A percentile compares a stretch with the other conserved stretches of the same genome.
phyloP scores from a whole-genome alignment of 2,888 invertebrate species.

The Pherbina coryleti region DNA sequence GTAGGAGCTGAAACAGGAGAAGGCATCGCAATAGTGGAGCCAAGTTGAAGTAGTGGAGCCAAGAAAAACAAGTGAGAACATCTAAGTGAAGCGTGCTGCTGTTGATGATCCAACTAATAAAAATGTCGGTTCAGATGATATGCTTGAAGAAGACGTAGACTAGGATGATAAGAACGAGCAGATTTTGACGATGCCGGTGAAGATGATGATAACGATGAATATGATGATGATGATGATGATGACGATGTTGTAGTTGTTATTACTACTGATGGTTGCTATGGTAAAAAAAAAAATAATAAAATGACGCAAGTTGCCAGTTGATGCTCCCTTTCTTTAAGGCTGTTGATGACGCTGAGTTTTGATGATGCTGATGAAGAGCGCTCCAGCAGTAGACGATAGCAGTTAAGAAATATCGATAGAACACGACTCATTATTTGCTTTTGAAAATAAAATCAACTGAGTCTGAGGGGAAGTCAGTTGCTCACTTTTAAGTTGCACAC shows the following conservation, averaged over 20 bases:
- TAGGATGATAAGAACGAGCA: neutral
- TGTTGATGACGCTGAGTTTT: neutral
- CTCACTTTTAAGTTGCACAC: too few species aligned
- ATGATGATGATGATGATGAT: neutral
- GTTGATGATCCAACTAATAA: slow-evolving; percentile 16
- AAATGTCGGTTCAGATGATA: slow-evolving; percentile 21
- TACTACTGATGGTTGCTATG: neutral
- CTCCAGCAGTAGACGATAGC: too few species aligned
- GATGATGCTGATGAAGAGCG: neutral
- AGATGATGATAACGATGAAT: neutral
- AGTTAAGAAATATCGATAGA: too few species aligned
- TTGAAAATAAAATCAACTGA: too few species aligned
- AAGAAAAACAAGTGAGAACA: neutral
- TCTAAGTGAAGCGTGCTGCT: slow-evolving; percentile 8
- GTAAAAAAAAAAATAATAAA: neutral
- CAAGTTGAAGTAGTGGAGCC: neutral
- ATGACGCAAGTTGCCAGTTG: neutral
- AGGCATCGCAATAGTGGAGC: neutral
- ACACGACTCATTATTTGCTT: too few species aligned
- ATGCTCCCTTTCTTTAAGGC: too few species aligned
- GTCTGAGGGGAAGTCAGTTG: too few species aligned
- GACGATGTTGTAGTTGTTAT: neutral
- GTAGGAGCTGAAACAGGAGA: neutral
- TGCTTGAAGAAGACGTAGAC: neutral
- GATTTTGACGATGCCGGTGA: neutral